Percentiles rank a stretch among this genome's conserved stretches.
phyloP scores from a whole-genome alignment of 2,888 invertebrate species.

The Antitype chi region DNA sequence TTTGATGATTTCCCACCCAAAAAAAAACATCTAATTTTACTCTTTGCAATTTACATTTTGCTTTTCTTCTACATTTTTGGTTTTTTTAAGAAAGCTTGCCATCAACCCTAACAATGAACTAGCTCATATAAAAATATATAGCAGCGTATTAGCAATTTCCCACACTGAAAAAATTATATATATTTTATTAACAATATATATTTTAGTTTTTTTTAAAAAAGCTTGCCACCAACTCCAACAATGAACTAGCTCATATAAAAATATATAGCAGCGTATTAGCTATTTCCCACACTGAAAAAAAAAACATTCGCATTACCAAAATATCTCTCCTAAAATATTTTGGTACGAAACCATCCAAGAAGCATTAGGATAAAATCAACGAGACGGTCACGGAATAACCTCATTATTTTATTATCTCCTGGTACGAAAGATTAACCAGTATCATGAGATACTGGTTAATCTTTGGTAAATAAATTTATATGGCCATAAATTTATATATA shows the following conservation, averaged over 20 bases:
- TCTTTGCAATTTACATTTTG: too few species aligned
- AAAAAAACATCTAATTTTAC: too few species aligned
- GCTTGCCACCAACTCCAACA: neutral
- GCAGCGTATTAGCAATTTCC: too few species aligned
- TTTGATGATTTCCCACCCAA: too few species aligned
- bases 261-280: too few species aligned
- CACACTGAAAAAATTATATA: neutral
- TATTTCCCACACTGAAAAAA: neutral
- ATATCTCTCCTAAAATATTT: conserved; percentile 27
- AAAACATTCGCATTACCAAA: conserved; percentile 17
- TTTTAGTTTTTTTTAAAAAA: too few species aligned
- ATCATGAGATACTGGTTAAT: neutral
- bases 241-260: neutral
- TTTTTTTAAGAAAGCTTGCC: too few species aligned
- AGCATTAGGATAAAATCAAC: conserved; percentile 51
- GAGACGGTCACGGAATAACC: conserved; percentile 45
- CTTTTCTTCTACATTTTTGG: too few species aligned
- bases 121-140: too few species aligned
- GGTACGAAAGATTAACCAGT: conserved; percentile 50
- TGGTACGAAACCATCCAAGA: conserved; percentile 29
- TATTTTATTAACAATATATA: too few species aligned
- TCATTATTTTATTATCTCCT: conserved; percentile 55
- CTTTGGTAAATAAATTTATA: too few species aligned
- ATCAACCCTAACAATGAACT: neutral
- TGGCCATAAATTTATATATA: too few species aligned